Conservation (phyloP, 2,888 invertebrate genomes). For the Nudaria mundana region DNA sequence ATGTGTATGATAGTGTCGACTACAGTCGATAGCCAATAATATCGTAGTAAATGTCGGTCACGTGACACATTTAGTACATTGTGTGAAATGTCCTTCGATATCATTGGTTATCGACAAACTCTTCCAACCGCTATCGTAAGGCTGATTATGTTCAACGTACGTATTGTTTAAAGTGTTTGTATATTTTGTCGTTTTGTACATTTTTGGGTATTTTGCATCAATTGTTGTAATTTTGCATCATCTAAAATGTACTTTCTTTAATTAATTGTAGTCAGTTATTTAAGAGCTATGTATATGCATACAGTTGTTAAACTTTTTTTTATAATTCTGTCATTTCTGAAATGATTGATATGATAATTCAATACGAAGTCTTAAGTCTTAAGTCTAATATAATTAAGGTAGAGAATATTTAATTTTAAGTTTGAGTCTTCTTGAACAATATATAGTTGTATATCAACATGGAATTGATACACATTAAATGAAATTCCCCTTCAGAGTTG, state of each 20-base stretch:
- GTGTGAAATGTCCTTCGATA: too few relatives aligned
- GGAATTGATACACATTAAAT: slow-evolving; percentile 9
- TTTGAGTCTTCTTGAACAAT: slow-evolving; percentile 56
- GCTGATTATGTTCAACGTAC: not conserved
- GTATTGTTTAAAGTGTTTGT: not conserved
- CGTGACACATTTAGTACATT: too few relatives aligned
- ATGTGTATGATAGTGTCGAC: not conserved
- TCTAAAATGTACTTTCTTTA: too few relatives aligned
- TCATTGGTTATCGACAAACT: too few relatives aligned
- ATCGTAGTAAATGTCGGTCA: too few relatives aligned
- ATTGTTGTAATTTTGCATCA: too few relatives aligned
- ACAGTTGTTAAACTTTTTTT: too few relatives aligned
- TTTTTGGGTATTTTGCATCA: not conserved
- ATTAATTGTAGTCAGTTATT: too few relatives aligned
- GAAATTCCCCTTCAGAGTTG: not conserved
- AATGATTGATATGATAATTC: slow-evolving; percentile 38
- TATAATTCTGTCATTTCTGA: not conserved
- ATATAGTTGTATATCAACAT: slow-evolving; percentile 4
- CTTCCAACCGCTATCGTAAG: too few relatives aligned
- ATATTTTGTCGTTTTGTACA: not conserved
- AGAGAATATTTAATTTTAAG: slow-evolving; percentile 37
- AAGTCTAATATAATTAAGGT: too few relatives aligned
- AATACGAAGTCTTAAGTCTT: slow-evolving; percentile 40
- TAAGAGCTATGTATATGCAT: too few relatives aligned
- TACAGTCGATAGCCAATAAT: too few relatives aligned